Percentiles rank a stretch among this genome's conserved stretches.
phyloP scores from a whole-genome alignment of 2,888 invertebrate genomes.

The Nipponacmea schrenckii region DNA sequence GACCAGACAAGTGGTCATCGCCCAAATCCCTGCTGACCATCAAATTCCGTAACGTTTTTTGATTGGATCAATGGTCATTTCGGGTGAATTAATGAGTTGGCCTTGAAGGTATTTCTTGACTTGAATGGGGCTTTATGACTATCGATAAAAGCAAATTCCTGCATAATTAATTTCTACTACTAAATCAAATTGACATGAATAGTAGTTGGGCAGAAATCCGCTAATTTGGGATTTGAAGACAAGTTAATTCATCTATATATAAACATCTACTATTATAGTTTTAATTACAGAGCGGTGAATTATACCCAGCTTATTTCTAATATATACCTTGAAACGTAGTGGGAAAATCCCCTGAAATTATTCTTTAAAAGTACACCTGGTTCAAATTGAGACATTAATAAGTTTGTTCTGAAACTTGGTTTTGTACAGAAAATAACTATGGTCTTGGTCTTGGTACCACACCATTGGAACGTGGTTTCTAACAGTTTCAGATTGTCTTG shows the following conservation, averaged over 20 bases:
- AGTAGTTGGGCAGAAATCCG: neutral
- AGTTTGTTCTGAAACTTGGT: too few species aligned
- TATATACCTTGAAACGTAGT: too few species aligned
- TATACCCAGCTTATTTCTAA: too few species aligned
- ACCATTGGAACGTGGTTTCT: too few species aligned
- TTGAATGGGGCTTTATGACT: neutral
- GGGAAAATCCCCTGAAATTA: too few species aligned
- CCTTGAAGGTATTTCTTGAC: neutral
- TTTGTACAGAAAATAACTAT: too few species aligned
- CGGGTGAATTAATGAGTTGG: neutral
- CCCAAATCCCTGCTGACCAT: constrained; percentile 1
- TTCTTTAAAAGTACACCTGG: too few species aligned
- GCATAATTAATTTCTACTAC: neutral
- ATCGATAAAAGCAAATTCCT: neutral
- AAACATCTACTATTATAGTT: neutral
- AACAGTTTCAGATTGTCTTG: too few species aligned
- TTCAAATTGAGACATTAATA: too few species aligned
- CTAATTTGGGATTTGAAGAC: neutral
- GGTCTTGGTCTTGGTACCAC: too few species aligned
- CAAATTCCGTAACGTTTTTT: constrained; percentile 4
- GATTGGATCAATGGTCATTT: neutral
- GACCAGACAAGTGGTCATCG: constrained; percentile 6
- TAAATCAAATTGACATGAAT: neutral
- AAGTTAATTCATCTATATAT: neutral
- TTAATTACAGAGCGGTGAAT: neutral